These are phyloP conservation scores for Diplodus puntazzo DNA, from an alignment of 2,797 vertebrate genomes.

Conservation along the genomic window DNA sequence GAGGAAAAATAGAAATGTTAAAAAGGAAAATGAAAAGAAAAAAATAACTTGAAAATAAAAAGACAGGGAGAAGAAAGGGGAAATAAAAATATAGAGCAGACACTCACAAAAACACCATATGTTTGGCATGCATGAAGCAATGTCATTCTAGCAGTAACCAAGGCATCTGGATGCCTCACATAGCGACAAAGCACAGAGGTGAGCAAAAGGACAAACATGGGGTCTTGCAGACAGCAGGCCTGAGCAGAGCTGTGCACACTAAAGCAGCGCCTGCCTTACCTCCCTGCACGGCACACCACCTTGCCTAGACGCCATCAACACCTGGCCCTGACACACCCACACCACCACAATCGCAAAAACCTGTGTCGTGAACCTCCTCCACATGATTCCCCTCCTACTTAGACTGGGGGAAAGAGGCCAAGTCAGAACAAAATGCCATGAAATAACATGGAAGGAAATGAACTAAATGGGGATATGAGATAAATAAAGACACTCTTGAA, in stretches of 20 bases:
- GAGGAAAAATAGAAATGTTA: constrained; percentile 69
- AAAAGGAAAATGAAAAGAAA: constrained; percentile 54
- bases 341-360: constrained; percentile 79
- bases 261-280: constrained; percentile 86
- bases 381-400: constrained; percentile 78
- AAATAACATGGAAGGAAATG: constrained; percentile 76
- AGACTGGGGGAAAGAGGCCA: constrained; percentile 85
- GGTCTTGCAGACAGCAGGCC: constrained; percentile 84
- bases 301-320: constrained; percentile 83
- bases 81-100: constrained; percentile 72
- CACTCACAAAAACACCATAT: constrained; percentile 78
- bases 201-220: constrained; percentile 84
- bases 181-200: constrained; percentile 85
- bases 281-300: constrained; percentile 82
- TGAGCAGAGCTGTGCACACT: constrained; percentile 86
- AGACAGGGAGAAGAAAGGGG: constrained; percentile 65
- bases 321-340: constrained; percentile 82
- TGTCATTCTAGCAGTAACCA: constrained; percentile 77
- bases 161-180: constrained; percentile 80
- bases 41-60: constrained; percentile 52
- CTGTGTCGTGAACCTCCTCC: constrained; percentile 77
- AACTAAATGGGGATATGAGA: constrained; percentile 75
- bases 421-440: constrained; percentile 86
- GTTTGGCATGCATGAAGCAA: constrained; percentile 87
- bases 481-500: constrained; percentile 69